phyloP scores from a whole-genome alignment of 2,888 invertebrate species.

The Drosophila emarginata region DNA sequence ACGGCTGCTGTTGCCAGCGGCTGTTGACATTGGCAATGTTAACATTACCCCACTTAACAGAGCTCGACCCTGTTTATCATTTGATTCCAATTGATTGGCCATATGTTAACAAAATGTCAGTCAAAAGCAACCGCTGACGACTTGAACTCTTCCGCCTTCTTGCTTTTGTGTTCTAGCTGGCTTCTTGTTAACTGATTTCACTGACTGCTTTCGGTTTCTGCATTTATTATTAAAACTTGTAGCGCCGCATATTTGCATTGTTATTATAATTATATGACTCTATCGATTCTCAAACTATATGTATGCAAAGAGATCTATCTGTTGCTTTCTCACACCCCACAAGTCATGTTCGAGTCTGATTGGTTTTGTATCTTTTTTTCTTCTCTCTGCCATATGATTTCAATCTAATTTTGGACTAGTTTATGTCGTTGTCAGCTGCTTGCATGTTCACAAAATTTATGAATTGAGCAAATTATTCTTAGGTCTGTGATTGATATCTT shows the following conservation, averaged over 20 bases:
- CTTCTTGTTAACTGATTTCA: neutral
- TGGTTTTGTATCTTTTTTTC: conserved; percentile 37
- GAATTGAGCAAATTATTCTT: conserved; percentile 10
- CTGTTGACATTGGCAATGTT: conserved; percentile 58
- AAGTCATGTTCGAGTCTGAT: conserved; percentile 33
- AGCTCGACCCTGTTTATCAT: conserved; percentile 53
- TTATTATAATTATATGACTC: conserved; percentile 35
- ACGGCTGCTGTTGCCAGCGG: conserved; percentile 19
- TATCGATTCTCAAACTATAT: neutral
- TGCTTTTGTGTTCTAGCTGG: conserved; percentile 35
- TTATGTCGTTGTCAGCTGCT: conserved; percentile 20
- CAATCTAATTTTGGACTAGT: conserved; percentile 34
- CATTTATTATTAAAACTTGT: conserved; percentile 71
- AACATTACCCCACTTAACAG: conserved; percentile 60
- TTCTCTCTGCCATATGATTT: conserved; percentile 5
- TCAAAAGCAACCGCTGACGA: conserved; percentile 30
- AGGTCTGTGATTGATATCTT: conserved; percentile 12
- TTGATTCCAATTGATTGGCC: conserved; percentile 55
- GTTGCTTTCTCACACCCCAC: conserved; percentile 3
- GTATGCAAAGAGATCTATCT: neutral
- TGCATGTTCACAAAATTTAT: conserved; percentile 12
- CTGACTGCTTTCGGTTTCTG: conserved; percentile 21
- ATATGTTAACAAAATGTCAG: conserved; percentile 58
- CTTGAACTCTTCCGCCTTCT: conserved; percentile 16
- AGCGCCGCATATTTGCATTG: conserved; percentile 42